These are phyloP conservation scores for Piprites chloris DNA, from an alignment of 2,113 vertebrate genomes.

Conservation along the genomic window DNA sequence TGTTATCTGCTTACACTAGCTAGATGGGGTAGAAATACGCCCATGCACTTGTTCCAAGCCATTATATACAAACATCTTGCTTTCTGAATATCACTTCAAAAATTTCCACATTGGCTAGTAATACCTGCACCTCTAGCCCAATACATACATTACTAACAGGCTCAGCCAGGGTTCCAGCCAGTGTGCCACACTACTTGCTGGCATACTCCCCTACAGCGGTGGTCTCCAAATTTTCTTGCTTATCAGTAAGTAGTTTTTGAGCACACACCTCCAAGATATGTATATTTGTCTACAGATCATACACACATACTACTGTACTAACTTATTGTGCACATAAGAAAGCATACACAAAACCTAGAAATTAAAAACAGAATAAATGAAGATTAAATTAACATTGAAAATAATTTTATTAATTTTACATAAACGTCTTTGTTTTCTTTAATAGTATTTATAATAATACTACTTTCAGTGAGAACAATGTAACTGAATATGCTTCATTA, in stretches of 20 bases:
- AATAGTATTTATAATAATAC: not conserved
- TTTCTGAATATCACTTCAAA: not conserved
- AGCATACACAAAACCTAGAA: not conserved
- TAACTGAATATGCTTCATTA: not conserved
- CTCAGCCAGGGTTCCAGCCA: not conserved
- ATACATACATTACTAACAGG: not conserved
- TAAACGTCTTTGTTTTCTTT: not conserved
- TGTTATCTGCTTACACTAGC: not conserved
- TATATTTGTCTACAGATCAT: not conserved
- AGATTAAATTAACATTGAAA: not conserved
- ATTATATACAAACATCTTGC: not conserved
- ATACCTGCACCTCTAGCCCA: not conserved
- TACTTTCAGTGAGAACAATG: not conserved
- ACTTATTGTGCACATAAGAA: not conserved
- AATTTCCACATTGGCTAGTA: not conserved
- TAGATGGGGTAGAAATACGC: not conserved
- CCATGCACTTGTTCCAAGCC: not conserved
- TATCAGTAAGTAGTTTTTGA: not conserved
- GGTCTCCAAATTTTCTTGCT: not conserved
- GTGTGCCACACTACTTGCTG: not conserved
- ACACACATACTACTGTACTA: not conserved
- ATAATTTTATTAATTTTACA: not conserved
- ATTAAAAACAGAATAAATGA: not conserved
- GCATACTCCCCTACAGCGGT: not conserved
- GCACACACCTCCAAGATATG: too few species aligned